phyloP scores from a whole-genome alignment of 37 sponge, comb jelly and placozoan species.

The Chondrosia reniformis region DNA sequence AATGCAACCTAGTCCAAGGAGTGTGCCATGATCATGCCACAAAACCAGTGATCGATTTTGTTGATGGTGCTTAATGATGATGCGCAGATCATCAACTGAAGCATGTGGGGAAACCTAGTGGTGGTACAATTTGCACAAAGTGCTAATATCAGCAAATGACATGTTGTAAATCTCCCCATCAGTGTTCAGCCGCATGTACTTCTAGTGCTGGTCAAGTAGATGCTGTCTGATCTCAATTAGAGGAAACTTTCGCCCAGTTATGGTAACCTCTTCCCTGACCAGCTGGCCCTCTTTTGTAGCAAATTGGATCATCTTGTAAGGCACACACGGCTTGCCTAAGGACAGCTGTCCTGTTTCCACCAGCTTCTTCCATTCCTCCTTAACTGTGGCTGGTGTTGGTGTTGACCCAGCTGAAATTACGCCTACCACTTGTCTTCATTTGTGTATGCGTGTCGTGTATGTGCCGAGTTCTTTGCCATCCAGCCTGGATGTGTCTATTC shows the following conservation, averaged over 20 bases:
- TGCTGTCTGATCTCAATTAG: slow-evolving; percentile 27
- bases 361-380: slow-evolving; percentile 18
- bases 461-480: not conserved
- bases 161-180: slow-evolving; percentile 29
- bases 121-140: not conserved
- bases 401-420: slow-evolving; percentile 13
- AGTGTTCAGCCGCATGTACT: slow-evolving; percentile 24
- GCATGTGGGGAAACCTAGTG: not conserved
- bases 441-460: not conserved
- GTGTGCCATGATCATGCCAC: slow-evolving; percentile 35
- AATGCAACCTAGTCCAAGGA: slow-evolving; percentile 22
- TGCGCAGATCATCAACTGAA: slow-evolving; percentile 5
- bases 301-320: not conserved
- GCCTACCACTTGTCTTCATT: not conserved
- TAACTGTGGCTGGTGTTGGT: slow-evolving; percentile 19
- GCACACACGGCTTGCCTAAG: slow-evolving; percentile 19
- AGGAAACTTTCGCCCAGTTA: slow-evolving; percentile 33
- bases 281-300: slow-evolving; percentile 3
- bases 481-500: not conserved
- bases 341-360: slow-evolving; percentile 7
- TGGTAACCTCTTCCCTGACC: not conserved
- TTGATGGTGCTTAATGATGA: not conserved
- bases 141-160: not conserved
- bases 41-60: slow-evolving; percentile 25
- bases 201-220: slow-evolving; percentile 18